phyloP scores from a whole-genome alignment of 2,888 invertebrate genomes.

The Eugnorisma glareosa region DNA sequence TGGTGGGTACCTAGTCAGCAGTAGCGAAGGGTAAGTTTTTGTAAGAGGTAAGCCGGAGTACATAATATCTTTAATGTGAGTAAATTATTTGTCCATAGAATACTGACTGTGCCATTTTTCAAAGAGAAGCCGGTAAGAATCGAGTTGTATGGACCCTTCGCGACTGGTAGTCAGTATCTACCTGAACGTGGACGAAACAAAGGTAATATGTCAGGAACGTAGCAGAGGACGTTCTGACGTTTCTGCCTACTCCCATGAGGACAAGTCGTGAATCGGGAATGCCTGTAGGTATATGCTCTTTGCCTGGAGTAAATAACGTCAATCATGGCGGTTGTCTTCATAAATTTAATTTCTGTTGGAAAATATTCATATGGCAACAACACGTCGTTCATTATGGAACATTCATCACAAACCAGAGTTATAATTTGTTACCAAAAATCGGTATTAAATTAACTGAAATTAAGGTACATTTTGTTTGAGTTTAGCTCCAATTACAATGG shows the following conservation, averaged over 20 bases:
- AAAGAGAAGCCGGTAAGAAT: too few species aligned
- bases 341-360: not conserved
- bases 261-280: not conserved
- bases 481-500: not conserved
- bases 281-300: not conserved
- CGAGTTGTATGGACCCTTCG: too few species aligned
- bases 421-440: not conserved
- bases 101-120: too few species aligned
- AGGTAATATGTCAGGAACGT: not conserved
- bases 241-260: not conserved
- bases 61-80: too few species aligned
- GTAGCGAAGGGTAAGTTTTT: too few species aligned
- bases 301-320: not conserved
- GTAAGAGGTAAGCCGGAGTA: too few species aligned
- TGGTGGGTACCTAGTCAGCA: not conserved
- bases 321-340: too few species aligned
- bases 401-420: not conserved
- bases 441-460: constrained; percentile 9
- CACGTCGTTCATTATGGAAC: constrained; percentile 1
- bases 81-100: too few species aligned
- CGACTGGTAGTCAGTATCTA: too few species aligned
- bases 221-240: not conserved
- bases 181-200: not conserved
- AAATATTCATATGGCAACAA: not conserved
- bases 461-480: constrained; percentile 5